Conservation (phyloP, 2,888 invertebrate species). For the Eristalis pertinax region DNA sequence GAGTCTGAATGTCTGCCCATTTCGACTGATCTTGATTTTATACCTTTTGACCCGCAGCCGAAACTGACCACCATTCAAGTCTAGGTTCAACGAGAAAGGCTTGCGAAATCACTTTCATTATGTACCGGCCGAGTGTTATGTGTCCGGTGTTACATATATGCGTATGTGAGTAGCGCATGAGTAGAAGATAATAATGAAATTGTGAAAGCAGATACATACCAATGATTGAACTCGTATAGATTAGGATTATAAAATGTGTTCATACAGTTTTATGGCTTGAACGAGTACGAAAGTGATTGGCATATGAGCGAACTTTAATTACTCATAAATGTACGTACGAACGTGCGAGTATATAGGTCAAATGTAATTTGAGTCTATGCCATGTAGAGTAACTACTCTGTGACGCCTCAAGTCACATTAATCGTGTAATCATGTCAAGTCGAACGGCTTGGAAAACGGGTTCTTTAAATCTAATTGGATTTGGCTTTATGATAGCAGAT, state of each 20-base stretch:
- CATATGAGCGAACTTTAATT: neutral
- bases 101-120: constrained; percentile 34
- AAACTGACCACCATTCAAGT: neutral
- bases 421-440: too few species aligned
- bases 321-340: neutral
- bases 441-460: too few species aligned
- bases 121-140: neutral
- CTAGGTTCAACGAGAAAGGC: constrained; percentile 11
- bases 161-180: neutral
- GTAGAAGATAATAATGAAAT: neutral
- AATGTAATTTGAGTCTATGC: neutral
- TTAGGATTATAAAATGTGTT: constrained; percentile 20
- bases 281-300: neutral
- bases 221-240: constrained; percentile 11
- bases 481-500: too few species aligned
- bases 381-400: neutral
- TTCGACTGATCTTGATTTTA: constrained; percentile 16
- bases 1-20: neutral
- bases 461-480: too few species aligned
- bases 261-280: neutral
- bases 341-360: neutral
- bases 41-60: constrained; percentile 7
- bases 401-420: neutral
- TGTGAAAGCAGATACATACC: constrained; percentile 18
- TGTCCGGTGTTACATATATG: neutral